Evolutionary conservation across 2,797 vertebrate species (phyloP).

Genomic region (Loriculus beryllinus): DNA sequence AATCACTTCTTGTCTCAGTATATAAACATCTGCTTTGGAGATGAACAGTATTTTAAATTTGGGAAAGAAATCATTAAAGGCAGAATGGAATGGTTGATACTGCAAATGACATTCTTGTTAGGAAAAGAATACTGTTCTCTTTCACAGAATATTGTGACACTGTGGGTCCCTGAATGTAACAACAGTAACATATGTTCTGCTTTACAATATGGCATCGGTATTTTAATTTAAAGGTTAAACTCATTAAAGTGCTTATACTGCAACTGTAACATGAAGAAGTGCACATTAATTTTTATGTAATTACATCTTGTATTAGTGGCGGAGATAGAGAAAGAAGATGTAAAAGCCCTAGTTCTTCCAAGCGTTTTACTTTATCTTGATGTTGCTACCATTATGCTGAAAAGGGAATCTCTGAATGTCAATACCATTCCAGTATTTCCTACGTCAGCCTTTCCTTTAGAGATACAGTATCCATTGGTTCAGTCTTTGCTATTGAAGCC

Average conservation of each 20-base stretch:
- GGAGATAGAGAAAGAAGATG: not conserved
- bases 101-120: not conserved
- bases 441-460: not conserved
- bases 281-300: conserved; percentile 4
- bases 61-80: not conserved
- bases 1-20: not conserved
- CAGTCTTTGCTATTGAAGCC: conserved; percentile 19
- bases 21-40: not conserved
- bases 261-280: not conserved
- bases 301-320: not conserved
- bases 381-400: not conserved
- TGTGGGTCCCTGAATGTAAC: not conserved
- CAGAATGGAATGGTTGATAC: not conserved
- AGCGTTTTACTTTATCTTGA: not conserved
- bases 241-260: not conserved
- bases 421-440: not conserved
- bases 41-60: not conserved
- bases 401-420: not conserved
- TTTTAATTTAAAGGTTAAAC: not conserved
- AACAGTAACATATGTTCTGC: not conserved
- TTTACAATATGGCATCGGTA: not conserved
- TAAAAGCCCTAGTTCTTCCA: not conserved
- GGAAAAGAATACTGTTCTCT: not conserved
- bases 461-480: conserved; percentile 16
- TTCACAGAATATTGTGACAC: not conserved